phyloP scores from a whole-genome alignment of 2,797 vertebrate species.

The Sebastes cheni region DNA sequence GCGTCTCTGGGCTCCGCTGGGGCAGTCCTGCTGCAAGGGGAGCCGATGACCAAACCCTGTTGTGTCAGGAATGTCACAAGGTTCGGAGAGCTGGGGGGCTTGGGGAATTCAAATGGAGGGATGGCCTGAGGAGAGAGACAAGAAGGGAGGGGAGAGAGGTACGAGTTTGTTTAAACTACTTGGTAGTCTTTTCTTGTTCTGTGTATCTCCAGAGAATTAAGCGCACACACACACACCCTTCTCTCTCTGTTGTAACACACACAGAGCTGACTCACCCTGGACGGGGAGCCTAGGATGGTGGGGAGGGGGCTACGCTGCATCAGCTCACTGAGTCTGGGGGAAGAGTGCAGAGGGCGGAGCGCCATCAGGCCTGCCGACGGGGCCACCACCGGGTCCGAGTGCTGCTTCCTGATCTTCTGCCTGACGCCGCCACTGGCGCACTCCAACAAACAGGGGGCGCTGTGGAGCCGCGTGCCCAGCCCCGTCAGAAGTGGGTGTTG shows the following conservation, averaged over 20 bases:
- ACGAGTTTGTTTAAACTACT: not conserved
- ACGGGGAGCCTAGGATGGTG: slow-evolving; percentile 95
- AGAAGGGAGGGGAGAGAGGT: not conserved
- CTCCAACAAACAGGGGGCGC: slow-evolving; percentile 94
- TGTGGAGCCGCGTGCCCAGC: slow-evolving; percentile 93
- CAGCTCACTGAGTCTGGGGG: slow-evolving; percentile 94
- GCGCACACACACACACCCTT: not conserved
- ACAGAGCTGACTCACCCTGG: slow-evolving; percentile 85
- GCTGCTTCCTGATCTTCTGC: slow-evolving; percentile 94
- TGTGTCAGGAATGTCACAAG: slow-evolving; percentile 91
- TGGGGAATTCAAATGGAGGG: slow-evolving; percentile 92
- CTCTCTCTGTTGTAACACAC: not conserved
- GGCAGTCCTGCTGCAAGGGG: slow-evolving; percentile 87
- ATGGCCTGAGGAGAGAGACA: slow-evolving; percentile 76
- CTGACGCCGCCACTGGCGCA: slow-evolving; percentile 80
- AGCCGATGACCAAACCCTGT: slow-evolving; percentile 86
- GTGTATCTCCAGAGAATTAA: not conserved
- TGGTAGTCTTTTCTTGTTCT: not conserved
- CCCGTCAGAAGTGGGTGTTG: slow-evolving; percentile 75
- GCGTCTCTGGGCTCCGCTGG: slow-evolving; percentile 85
- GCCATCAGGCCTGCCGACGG: slow-evolving; percentile 78
- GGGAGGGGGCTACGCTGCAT: slow-evolving; percentile 95
- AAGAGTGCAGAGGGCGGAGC: slow-evolving; percentile 88
- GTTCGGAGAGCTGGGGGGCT: slow-evolving; percentile 91
- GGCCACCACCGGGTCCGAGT: slow-evolving; percentile 87